These are phyloP conservation scores for Petrolisthes cinctipes DNA, from an alignment of 2,888 invertebrate genomes.

Conservation along the genomic window DNA sequence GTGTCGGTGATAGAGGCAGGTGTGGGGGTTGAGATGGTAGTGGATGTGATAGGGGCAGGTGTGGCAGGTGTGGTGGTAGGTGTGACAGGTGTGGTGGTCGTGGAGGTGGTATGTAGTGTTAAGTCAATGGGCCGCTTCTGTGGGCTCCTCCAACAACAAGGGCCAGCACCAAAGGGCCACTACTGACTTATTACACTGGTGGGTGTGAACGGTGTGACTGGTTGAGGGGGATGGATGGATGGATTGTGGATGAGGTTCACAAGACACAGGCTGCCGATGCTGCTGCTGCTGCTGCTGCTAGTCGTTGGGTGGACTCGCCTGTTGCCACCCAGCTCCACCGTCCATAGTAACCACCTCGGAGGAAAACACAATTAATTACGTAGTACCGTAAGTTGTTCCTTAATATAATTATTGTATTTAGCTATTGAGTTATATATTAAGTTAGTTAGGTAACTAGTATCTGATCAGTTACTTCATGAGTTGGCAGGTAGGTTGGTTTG, in stretches of 20 bases:
- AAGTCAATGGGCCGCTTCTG: conserved; percentile 48
- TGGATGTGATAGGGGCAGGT: background rate
- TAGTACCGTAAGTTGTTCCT: too few relatives aligned
- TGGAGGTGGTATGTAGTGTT: background rate
- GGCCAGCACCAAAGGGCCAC: conserved; percentile 40
- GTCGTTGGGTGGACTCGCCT: conserved; percentile 22
- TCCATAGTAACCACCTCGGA: conserved; percentile 8
- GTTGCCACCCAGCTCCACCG: conserved; percentile 9
- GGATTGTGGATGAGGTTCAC: background rate
- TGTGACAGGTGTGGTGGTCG: conserved; percentile 1
- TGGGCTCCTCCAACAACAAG: background rate
- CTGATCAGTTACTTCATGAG: too few relatives aligned
- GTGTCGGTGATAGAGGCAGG: background rate
- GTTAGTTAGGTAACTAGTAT: too few relatives aligned
- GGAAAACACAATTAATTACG: background rate
- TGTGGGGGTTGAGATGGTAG: background rate
- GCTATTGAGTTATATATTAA: too few relatives aligned
- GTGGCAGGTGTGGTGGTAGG: background rate
- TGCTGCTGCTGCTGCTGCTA: conserved; percentile 8
- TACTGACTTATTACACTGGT: conserved; percentile 27
- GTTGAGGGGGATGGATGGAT: background rate
- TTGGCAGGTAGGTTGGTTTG: too few relatives aligned
- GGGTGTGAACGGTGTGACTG: too few relatives aligned
- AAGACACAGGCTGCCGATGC: too few relatives aligned
- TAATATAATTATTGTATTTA: too few relatives aligned